Conservation (phyloP, 2,888 invertebrate species). For the Caenorhabditis afra region DNA sequence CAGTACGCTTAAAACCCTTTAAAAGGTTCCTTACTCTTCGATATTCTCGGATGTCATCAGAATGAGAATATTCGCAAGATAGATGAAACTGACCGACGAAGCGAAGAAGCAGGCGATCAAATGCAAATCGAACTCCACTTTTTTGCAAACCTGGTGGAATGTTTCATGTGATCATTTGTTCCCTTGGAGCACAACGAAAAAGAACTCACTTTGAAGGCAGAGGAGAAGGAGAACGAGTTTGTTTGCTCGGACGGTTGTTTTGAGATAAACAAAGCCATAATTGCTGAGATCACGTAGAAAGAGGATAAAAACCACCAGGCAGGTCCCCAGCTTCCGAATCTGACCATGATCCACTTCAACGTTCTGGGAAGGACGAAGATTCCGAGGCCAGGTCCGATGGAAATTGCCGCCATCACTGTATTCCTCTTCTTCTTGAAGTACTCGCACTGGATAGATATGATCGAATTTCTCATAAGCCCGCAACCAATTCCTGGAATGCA, state of each 20-base stretch:
- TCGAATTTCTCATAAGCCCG: conserved; percentile 68
- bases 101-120: conserved; percentile 65
- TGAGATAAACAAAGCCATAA: conserved; percentile 62
- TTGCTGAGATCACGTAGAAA: conserved; percentile 58
- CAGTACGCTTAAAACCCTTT: too few species aligned
- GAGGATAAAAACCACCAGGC: conserved; percentile 59
- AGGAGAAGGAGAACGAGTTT: conserved; percentile 30
- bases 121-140: conserved; percentile 62
- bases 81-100: conserved; percentile 62
- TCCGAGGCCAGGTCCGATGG: conserved; percentile 69
- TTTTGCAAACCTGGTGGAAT: conserved; percentile 65
- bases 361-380: conserved; percentile 66
- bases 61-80: conserved; percentile 64
- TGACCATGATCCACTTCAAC: conserved; percentile 55
- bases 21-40: conserved; percentile 50
- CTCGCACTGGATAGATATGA: conserved; percentile 70
- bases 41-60: conserved; percentile 63
- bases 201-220: conserved; percentile 50
- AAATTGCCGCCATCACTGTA: conserved; percentile 63
- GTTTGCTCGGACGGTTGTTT: conserved; percentile 58
- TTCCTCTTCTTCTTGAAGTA: conserved; percentile 64
- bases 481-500: conserved; percentile 65
- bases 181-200: too few species aligned
- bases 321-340: conserved; percentile 57
- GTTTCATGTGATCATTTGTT: background rate